Evolutionary conservation across 2,888 invertebrate genomes (phyloP).

Genomic region (Halictus ligatus): DNA sequence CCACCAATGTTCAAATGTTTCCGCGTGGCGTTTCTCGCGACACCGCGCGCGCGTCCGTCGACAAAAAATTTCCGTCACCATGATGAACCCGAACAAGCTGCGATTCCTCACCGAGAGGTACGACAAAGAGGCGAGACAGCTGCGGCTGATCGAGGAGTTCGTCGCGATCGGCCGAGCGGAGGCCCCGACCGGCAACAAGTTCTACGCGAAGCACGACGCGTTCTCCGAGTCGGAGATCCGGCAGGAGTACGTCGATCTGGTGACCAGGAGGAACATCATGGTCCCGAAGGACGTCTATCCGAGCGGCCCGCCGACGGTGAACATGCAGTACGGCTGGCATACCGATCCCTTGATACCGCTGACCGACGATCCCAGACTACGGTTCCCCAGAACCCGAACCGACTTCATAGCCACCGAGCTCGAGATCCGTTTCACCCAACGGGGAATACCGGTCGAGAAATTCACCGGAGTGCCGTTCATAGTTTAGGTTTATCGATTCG

Average conservation of each 20-base stretch:
- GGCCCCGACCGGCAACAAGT: conserved; percentile 75
- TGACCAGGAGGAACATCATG: conserved; percentile 66
- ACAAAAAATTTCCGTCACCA: background rate
- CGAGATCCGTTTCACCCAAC: conserved; percentile 67
- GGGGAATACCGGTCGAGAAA: conserved; percentile 66
- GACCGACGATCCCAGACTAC: conserved; percentile 74
- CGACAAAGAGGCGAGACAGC: conserved; percentile 74
- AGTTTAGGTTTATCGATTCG: conserved; percentile 38
- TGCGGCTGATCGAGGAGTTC: conserved; percentile 73
- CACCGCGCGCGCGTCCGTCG: background rate
- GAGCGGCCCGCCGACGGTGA: conserved; percentile 76
- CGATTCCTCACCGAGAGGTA: conserved; percentile 77
- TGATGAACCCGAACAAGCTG: conserved; percentile 74
- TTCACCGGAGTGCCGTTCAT: conserved; percentile 75
- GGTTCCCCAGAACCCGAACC: conserved; percentile 70
- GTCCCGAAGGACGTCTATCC: conserved; percentile 74
- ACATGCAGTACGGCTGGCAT: conserved; percentile 82
- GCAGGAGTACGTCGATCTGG: conserved; percentile 73
- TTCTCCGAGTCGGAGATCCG: conserved; percentile 55
- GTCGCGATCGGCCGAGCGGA: conserved; percentile 65
- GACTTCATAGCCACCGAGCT: conserved; percentile 76
- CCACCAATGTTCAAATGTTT: background rate
- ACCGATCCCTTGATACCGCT: conserved; percentile 68
- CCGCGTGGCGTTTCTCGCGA: background rate
- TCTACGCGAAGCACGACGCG: conserved; percentile 79